Base-by-base conservation (phyloP, 1,140 invertebrate genomes). In the Euura lappo region DNA sequence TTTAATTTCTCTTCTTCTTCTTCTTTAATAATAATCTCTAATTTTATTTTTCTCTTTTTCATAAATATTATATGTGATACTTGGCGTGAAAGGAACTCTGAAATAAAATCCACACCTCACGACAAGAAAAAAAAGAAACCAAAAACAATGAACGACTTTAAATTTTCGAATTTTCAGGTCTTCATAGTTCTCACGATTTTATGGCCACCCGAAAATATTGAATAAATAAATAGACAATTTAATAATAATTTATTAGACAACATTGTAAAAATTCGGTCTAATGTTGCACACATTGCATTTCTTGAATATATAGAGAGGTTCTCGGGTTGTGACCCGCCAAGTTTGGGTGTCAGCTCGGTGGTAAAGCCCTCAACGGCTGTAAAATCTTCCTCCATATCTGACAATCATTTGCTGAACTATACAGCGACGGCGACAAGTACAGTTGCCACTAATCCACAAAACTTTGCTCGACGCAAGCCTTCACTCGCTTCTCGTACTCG, bases 401-500 rank as follows among this genome's bases (percentile, higher is more conserved):
- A 80, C 79, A 78, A 80, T 80, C 82, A 80, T 81, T 81, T 80
- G 80, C 78, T 81, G 81, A 81, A 75, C 71, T 78, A 80, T 80
- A 75, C 78, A 82, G 82, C 71, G 73, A 83, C 75, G 79, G 79
- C 77, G 81, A 77, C 77, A 74, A 80, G 77, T 80, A 79, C 71
- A 77, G 79, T 83, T 79, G 79, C 80, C 76, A 91, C 92, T 95
- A 97, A 92, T 97, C 95, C 89, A 96, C 94, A 91, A 97, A 97
- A 89, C 95, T 96, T 89, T 97, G 96, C 91, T 98, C 96, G 85
- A 98, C 97, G 88, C 96, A 98, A 84, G 96, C 95, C 91, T 97
- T 97, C 83, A 98, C 96, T 91, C 96, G 91, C 89, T 98, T 98
- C 90, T 98, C 97, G 89, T 98, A 98, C 90, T 98, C 96, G 82